Conservation (phyloP, 2,113 vertebrate genomes). For the human (Homo sapiens) region GRCh38 chr13:104622001-104622500, state of each 20-base stretch:
- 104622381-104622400: neutral
- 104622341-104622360: neutral
- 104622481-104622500: neutral
- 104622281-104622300: neutral
- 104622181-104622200: neutral
- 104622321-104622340: neutral
- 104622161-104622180: neutral
- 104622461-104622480: neutral
- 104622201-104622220: neutral
- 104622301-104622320: neutral
- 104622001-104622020: no score
- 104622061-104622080: no score
- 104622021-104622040: no score
- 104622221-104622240: neutral
- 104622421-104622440: neutral
- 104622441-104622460: neutral
- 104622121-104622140: no score
- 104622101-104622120: no score
- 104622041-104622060: no score
- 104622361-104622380: neutral
- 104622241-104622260: neutral
- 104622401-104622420: neutral
- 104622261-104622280: neutral
- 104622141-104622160: no score
- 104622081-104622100: no score